Evolutionary conservation across 2,888 invertebrate species (phyloP).

Genomic region (Anarsia innoxiella): DNA sequence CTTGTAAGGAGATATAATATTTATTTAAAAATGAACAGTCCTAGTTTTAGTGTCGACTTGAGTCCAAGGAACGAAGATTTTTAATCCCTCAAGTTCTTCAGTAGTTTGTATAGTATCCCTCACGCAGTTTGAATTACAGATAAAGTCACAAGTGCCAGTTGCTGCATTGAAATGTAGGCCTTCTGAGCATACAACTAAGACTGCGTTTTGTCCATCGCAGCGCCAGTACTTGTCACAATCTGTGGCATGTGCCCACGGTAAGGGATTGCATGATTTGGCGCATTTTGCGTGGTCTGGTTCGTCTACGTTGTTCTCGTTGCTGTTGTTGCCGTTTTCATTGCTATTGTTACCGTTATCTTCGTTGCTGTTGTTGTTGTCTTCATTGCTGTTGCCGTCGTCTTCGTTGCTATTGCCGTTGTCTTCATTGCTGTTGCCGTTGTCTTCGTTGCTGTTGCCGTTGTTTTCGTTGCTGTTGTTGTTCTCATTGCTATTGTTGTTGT

Average conservation of each 20-base stretch:
- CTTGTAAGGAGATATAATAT: too few relatives aligned
- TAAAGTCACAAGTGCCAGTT: slow-evolving; percentile 49
- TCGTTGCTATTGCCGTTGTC: neutral
- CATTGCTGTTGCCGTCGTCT: slow-evolving; percentile 7
- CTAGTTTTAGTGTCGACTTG: slow-evolving; percentile 13
- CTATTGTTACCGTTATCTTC: slow-evolving; percentile 6
- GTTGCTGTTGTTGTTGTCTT: neutral
- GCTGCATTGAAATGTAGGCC: slow-evolving; percentile 52
- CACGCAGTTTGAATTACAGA: slow-evolving; percentile 17
- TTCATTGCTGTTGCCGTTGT: slow-evolving; percentile 2
- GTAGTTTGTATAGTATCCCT: slow-evolving; percentile 12
- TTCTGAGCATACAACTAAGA: slow-evolving; percentile 40
- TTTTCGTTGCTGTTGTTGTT: neutral
- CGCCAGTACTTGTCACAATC: slow-evolving; percentile 59
- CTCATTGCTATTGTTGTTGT: slow-evolving; percentile 8
- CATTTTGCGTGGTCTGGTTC: slow-evolving; percentile 27
- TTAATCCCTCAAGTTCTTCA: slow-evolving; percentile 9
- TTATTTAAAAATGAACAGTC: neutral
- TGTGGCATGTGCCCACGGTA: slow-evolving; percentile 48
- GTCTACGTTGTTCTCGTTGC: slow-evolving; percentile 9
- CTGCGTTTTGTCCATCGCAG: slow-evolving; percentile 35
- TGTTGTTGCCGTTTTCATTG: slow-evolving; percentile 11
- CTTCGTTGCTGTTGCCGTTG: slow-evolving; percentile 6
- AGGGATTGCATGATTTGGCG: slow-evolving; percentile 37
- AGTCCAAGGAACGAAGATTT: slow-evolving; percentile 17